These are phyloP conservation scores for Anguilla rostrata DNA, from an alignment of 2,113 vertebrate genomes.

Conservation along the genomic window DNA sequence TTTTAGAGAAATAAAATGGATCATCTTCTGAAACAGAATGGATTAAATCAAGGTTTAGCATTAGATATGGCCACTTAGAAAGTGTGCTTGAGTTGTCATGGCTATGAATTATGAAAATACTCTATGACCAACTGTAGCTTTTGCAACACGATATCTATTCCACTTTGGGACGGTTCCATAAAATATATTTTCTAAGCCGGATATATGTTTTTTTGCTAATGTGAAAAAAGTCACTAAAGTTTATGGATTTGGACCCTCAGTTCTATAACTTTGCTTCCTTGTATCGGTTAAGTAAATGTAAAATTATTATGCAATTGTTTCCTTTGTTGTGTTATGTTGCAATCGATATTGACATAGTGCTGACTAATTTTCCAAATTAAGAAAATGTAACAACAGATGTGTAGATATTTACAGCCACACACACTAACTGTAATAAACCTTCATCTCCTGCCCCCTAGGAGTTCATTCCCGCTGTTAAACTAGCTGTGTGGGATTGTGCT, in stretches of 20 bases:
- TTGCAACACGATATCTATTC: slow-evolving; percentile 49
- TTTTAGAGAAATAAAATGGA: background rate
- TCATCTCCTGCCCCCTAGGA: slow-evolving; percentile 29
- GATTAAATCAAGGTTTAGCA: slow-evolving; percentile 46
- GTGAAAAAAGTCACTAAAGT: slow-evolving; percentile 50
- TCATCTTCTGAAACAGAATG: slow-evolving; percentile 23
- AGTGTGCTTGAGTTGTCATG: slow-evolving; percentile 21
- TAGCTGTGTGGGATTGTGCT: slow-evolving; percentile 45
- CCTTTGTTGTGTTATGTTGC: too few species aligned
- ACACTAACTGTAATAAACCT: slow-evolving; percentile 1
- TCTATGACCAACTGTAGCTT: slow-evolving; percentile 39
- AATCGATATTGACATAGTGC: background rate
- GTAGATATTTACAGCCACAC: background rate
- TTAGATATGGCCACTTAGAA: slow-evolving; percentile 26
- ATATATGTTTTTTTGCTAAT: slow-evolving; percentile 55
- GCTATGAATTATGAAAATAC: slow-evolving; percentile 50
- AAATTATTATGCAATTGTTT: slow-evolving; percentile 22
- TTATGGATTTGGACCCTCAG: slow-evolving; percentile 31
- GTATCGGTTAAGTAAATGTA: slow-evolving; percentile 48
- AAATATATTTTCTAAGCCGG: slow-evolving; percentile 48
- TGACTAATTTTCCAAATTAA: background rate
- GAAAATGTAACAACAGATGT: background rate
- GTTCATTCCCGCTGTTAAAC: slow-evolving; percentile 31
- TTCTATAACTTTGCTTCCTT: slow-evolving; percentile 55
- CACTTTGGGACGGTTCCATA: slow-evolving; percentile 47